A percentile compares a stretch with the other conserved stretches of the same genome.
These are phyloP conservation scores for Drosophila ezoana DNA, from an alignment of 2,888 invertebrate genomes.

Conservation along the genomic window DNA sequence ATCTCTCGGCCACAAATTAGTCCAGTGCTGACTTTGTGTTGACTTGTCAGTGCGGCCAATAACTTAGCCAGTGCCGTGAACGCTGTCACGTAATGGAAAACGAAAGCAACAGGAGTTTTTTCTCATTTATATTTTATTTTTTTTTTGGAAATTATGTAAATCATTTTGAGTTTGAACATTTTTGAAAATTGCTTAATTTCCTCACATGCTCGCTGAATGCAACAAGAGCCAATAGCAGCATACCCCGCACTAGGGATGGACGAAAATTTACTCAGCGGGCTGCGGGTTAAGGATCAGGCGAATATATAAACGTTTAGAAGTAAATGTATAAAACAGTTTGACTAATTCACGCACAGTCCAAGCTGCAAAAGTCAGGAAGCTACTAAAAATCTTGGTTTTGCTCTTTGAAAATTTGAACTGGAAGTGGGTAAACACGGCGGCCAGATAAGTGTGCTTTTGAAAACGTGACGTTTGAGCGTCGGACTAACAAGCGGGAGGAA, in stretches of 20 bases:
- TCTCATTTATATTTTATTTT: not conserved
- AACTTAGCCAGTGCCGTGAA: slow-evolving; percentile 52
- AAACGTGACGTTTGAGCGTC: too few relatives aligned
- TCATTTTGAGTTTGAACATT: slow-evolving; percentile 49
- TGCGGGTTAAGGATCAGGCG: not conserved
- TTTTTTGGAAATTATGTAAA: slow-evolving; percentile 61
- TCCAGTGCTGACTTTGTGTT: slow-evolving; percentile 67
- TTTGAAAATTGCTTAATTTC: slow-evolving; percentile 67
- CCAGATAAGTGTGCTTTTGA: too few relatives aligned
- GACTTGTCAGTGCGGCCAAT: slow-evolving; percentile 78
- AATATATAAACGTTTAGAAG: too few relatives aligned
- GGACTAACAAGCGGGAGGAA: too few relatives aligned
- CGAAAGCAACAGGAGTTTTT: slow-evolving; percentile 48
- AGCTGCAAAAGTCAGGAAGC: too few relatives aligned
- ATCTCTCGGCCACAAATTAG: slow-evolving; percentile 76
- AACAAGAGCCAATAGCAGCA: slow-evolving; percentile 11
- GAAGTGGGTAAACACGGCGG: too few relatives aligned
- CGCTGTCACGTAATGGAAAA: slow-evolving; percentile 58
- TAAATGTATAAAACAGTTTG: too few relatives aligned
- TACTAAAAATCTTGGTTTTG: too few relatives aligned
- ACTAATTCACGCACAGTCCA: too few relatives aligned
- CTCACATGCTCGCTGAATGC: slow-evolving; percentile 14
- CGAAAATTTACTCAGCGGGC: not conserved
- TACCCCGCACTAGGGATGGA: not conserved
- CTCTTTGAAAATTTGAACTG: too few relatives aligned